A percentile compares a stretch with the other conserved stretches of the same genome.
phyloP scores from a whole-genome alignment of 2,113 vertebrate species.

The Gnathonemus longibarbis region DNA sequence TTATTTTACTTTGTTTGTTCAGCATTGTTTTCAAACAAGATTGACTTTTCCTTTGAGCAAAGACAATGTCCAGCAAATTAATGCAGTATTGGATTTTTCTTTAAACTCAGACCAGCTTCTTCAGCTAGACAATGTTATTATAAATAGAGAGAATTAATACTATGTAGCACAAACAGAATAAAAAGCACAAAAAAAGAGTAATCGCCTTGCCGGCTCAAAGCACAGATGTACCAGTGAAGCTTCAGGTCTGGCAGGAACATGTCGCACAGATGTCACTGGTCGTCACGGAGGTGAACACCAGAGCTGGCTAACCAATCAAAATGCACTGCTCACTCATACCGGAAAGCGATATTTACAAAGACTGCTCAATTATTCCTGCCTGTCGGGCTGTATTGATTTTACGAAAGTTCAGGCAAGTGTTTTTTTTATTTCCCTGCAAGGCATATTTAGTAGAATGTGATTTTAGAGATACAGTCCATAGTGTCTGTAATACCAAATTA shows the following conservation, averaged over 20 bases:
- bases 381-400: background rate
- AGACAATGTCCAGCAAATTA: background rate
- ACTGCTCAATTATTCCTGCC: background rate
- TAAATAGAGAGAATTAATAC: background rate
- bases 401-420: background rate
- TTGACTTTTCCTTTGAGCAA: background rate
- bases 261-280: background rate
- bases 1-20: constrained; percentile 12
- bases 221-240: too few species aligned
- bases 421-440: background rate
- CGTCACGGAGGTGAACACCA: background rate
- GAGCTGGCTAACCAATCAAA: background rate
- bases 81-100: background rate
- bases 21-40: background rate
- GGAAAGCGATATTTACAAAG: background rate
- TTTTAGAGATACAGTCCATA: background rate
- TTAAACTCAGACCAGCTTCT: background rate
- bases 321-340: background rate
- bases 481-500: background rate
- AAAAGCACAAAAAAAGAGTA: background rate
- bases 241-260: background rate
- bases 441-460: constrained; percentile 1
- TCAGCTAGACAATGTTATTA: background rate
- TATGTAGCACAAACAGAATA: background rate
- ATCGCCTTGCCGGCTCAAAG: background rate